Base-by-base conservation (phyloP, 2,113 vertebrate species). In the Procapra przewalskii region DNA sequence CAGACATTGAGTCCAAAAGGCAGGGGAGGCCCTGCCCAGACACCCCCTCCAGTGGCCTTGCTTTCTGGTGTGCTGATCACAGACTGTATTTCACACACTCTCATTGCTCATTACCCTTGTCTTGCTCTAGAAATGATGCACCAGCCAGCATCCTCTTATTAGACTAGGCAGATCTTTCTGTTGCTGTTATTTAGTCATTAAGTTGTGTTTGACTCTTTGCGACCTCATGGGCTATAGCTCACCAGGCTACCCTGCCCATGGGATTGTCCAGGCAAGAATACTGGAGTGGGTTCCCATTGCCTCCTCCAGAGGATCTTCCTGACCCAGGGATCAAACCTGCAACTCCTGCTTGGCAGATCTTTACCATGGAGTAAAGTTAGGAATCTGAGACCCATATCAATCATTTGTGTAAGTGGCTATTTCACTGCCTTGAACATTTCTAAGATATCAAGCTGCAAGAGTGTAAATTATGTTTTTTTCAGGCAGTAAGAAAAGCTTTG, bases 361-460 rank as follows among this genome's bases (percentile, higher is more conserved):
- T 90, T 55, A 48, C 29, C 11, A 5, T 7, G 12, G 40, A 67
- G 14, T 27, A 36, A 57, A 75, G 8, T 14, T 50, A 33, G 82
- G 43, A 29, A 27, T 43, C 62, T 2, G 85, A 43, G 21, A 13
- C 31, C 9, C 3, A 6, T 10, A 6, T 59, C 16, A 0, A 3
- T n/a, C 33, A 19, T 67, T 48, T 17, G 2, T 29, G 33, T 25
- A 23, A 52, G 29, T 1, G 52, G 40, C 0, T 60, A 25, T 91
- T 54, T 91, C n/a, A 29, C 31, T 15, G 43, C 33, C 36, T 57
- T 43, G 27, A 40, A 60, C 12, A 10, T 82, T 81, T 82, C 48
- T 16, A 7, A 45, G 19, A 7, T 40, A 45, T 10, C 6, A 13
- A 14, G 36, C 55, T 1, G 0, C 17, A 31, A 11, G 12, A 19